phyloP scores from a whole-genome alignment of 2,888 invertebrate species.

The Embidobia sp. region DNA sequence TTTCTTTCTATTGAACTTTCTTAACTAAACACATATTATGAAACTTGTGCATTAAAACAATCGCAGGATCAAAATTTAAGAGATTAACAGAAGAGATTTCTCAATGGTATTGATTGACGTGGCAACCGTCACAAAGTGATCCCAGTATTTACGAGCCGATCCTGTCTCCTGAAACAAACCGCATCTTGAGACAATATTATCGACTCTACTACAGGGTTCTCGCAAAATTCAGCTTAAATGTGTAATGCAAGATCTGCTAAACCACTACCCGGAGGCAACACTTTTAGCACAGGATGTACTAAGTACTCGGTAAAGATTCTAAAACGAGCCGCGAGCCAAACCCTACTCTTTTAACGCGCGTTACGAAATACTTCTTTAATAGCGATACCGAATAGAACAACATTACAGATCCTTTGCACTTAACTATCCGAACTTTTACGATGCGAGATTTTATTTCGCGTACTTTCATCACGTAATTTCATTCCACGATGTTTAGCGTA shows the following conservation, averaged over 20 bases:
- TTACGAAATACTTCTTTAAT: conserved; percentile 16
- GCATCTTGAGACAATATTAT: conserved; percentile 8
- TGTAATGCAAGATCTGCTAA: conserved; percentile 40
- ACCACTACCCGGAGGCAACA: conserved; percentile 48
- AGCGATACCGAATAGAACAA: conserved; percentile 9
- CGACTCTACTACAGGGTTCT: conserved; percentile 16
- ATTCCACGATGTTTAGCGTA: too few species aligned
- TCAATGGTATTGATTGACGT: too few species aligned
- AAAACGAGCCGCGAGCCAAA: conserved; percentile 22
- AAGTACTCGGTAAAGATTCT: conserved; percentile 37
- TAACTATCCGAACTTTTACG: too few species aligned
- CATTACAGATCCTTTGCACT: background rate
- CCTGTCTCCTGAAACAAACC: conserved; percentile 20
- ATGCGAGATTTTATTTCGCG: too few species aligned
- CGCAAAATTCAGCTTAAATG: conserved; percentile 21
- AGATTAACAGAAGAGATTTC: too few species aligned
- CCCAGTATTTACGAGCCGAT: too few species aligned
- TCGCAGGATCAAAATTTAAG: too few species aligned
- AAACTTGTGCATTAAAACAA: too few species aligned
- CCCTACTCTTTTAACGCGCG: conserved; percentile 18
- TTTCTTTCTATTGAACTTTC: too few species aligned
- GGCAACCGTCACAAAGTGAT: too few species aligned
- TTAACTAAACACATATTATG: too few species aligned
- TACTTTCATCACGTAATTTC: too few species aligned
- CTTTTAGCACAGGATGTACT: conserved; percentile 25